Base-by-base conservation (phyloP, 2,888 invertebrate species). In the Drosophila sordidapex region DNA sequence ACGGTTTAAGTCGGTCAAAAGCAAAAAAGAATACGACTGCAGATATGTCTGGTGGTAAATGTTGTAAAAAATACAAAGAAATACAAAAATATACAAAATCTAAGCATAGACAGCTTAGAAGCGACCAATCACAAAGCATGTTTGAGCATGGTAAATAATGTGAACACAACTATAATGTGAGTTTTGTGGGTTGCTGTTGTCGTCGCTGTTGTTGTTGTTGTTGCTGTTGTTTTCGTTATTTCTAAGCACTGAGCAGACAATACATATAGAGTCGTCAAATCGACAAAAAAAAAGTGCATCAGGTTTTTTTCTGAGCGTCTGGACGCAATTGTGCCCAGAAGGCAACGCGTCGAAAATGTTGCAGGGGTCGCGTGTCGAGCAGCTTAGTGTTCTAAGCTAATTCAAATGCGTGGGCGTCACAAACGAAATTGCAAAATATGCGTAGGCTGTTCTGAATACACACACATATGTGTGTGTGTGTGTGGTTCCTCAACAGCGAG, bases 381-480 rank as follows among this genome's bases (percentile, higher is more conserved):
- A 10, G 33, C 33, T 33, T 33, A 4, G 33, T 33, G 33, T 89
- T 89, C 88, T 90, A 90, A 85, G 85, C 89, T 89, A 89, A 76
- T 81, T 73, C 71, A 67, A 74, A 89, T 76, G 86, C 88, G 86
- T 90, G 89, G 86, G 86, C 82, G 90, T 79, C 71, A 74, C 83
- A 86, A 90, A 87, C 90, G 90, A 87, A 90, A 90, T 90, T 90
- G 91, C 87, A 76, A 87, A 90, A 87, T 90, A 90, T 87, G 91
- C 89, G 87, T 87, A 82, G 87, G 87, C 70, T 60, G 83, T 36
- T 31, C 53, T 57, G 46, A 63, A 56, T 31, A 31, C 29, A 35
- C 2, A 36, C 5, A 54, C 1, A 5, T 0, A 13, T 33, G 0
- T 61, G 15, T n/a, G 27, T 31, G 29, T 40, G 33, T 46, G 21